phyloP scores from a whole-genome alignment of 2,113 vertebrate species.

The Proterorhinus semilunaris region DNA sequence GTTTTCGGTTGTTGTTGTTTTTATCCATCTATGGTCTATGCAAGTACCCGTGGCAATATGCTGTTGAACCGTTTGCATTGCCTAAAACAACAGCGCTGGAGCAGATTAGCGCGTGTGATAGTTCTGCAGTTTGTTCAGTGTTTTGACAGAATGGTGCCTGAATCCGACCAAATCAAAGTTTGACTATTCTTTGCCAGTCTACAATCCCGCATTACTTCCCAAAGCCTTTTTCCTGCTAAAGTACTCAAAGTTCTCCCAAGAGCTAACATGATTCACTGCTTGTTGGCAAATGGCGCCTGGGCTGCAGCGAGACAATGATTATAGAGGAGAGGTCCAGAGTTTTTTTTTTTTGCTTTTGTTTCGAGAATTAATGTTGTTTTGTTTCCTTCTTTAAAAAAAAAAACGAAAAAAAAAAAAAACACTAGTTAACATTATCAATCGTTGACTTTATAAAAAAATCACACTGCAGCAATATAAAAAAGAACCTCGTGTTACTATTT shows the following conservation, averaged over 20 bases:
- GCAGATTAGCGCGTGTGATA: conserved; percentile 1
- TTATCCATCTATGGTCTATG: too few species aligned
- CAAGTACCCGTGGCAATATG: not conserved
- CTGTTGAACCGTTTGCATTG: not conserved
- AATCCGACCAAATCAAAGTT: conserved; percentile 12
- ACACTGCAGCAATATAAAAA: too few species aligned
- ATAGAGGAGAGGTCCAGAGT: not conserved
- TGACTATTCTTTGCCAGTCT: conserved; percentile 11
- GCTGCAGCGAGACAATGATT: not conserved
- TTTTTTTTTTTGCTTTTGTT: not conserved
- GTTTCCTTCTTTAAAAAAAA: not conserved
- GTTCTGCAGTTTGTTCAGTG: not conserved
- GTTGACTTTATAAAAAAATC: too few species aligned
- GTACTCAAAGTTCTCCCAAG: conserved; percentile 7
- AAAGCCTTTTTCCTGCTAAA: conserved; percentile 12
- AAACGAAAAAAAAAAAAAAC: too few species aligned
- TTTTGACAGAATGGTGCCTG: conserved; percentile 2
- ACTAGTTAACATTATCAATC: not conserved
- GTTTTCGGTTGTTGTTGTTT: too few species aligned
- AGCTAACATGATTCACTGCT: conserved; percentile 12
- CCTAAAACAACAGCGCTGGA: conserved; percentile 8
- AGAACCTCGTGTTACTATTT: too few species aligned
- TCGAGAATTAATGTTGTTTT: too few species aligned
- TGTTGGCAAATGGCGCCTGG: not conserved
- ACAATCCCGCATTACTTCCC: conserved; percentile 1